Conservation (phyloP, 2,888 invertebrate genomes). For the Drosophila demipolita region DNA sequence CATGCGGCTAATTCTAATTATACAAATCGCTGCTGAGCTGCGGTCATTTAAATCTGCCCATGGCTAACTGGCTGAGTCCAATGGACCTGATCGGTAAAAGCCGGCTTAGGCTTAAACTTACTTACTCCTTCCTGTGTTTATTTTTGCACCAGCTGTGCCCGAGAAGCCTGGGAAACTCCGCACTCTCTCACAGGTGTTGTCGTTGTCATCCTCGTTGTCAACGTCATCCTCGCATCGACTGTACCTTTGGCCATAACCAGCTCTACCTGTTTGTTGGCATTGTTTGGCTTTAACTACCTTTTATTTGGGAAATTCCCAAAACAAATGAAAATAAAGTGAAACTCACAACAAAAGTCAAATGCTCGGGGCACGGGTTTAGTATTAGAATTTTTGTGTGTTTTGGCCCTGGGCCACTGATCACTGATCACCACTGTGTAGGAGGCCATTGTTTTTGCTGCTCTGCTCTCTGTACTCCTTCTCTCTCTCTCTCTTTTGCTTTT, state of each 20-base stretch:
- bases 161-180: constrained; percentile 75
- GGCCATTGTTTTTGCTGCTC: constrained; percentile 61
- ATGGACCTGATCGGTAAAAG: constrained; percentile 57
- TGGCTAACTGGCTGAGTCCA: constrained; percentile 71
- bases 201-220: constrained; percentile 46
- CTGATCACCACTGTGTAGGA: constrained; percentile 70
- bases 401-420: constrained; percentile 50
- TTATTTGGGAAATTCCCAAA: constrained; percentile 80
- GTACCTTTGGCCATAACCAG: constrained; percentile 50
- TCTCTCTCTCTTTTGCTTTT: constrained; percentile 8
- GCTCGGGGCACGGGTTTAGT: constrained; percentile 55
- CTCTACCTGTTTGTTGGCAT: constrained; percentile 64
- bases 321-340: constrained; percentile 79
- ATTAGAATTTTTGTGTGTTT: constrained; percentile 22
- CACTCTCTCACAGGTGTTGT: constrained; percentile 48
- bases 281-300: constrained; percentile 71
- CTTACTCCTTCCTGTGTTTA: constrained; percentile 74
- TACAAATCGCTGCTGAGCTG: constrained; percentile 76
- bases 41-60: constrained; percentile 77
- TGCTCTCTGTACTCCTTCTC: constrained; percentile 1
- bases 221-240: constrained; percentile 47
- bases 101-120: constrained; percentile 70
- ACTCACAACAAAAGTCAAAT: constrained; percentile 79
- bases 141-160: constrained; percentile 65
- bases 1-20: constrained; percentile 74